These are phyloP conservation scores for Anastatus disparis DNA, from an alignment of 1,140 invertebrate species.

Conservation along the genomic window DNA sequence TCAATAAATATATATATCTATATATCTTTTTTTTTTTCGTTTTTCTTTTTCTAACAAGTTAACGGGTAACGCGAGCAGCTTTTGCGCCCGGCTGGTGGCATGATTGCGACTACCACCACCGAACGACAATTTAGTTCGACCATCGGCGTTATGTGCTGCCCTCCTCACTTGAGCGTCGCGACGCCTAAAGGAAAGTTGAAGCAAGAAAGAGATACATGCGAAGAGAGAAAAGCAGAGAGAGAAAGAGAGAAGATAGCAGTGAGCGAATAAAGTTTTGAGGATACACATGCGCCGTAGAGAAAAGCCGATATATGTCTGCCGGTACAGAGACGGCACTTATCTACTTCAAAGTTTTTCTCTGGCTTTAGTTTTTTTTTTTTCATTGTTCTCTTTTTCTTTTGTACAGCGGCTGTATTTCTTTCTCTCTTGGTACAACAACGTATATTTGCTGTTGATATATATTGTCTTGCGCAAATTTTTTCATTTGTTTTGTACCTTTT, in stretches of 20 bases:
- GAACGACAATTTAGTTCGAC: slow-evolving; percentile 36
- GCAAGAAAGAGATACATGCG: background rate
- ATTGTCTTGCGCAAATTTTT: too few relatives aligned
- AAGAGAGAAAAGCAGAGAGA: background rate
- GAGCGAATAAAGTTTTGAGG: background rate
- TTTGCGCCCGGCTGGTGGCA: slow-evolving; percentile 63
- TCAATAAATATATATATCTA: background rate
- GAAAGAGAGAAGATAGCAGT: too few relatives aligned
- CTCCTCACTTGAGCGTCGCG: slow-evolving; percentile 44
- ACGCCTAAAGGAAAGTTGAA: slow-evolving; percentile 26
- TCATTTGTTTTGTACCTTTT: too few relatives aligned
- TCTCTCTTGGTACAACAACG: too few relatives aligned
- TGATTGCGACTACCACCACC: slow-evolving; percentile 62
- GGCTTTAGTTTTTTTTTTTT: background rate
- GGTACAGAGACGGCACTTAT: background rate
- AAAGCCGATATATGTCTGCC: slow-evolving; percentile 34
- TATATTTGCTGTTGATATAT: too few relatives aligned
- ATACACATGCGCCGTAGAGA: slow-evolving; percentile 52
- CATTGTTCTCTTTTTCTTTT: background rate
- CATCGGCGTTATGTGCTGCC: slow-evolving; percentile 51
- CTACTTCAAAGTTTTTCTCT: background rate
- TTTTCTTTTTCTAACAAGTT: background rate
- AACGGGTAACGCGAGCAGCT: slow-evolving; percentile 30
- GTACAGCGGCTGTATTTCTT: too few relatives aligned
- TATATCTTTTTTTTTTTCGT: background rate